Evolutionary conservation across 2,113 vertebrate genomes (phyloP).

Genomic region (Lepus americanus): DNA sequence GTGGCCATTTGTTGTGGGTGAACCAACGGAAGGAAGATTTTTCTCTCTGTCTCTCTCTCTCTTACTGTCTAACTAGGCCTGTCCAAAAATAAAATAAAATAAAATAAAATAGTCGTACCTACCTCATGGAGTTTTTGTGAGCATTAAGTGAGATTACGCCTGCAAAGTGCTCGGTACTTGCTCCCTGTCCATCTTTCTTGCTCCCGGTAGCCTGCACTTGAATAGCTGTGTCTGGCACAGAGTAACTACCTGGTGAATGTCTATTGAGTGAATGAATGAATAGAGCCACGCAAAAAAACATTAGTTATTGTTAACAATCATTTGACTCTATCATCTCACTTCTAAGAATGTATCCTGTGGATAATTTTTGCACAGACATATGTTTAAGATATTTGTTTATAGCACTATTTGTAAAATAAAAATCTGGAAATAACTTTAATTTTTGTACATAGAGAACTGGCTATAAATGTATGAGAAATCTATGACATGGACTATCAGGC

Average conservation of each 20-base stretch:
- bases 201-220: neutral
- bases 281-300: neutral
- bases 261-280: neutral
- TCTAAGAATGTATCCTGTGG: neutral
- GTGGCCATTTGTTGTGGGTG: no score
- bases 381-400: neutral
- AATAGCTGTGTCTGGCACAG: neutral
- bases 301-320: neutral
- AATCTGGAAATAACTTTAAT: neutral
- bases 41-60: no score
- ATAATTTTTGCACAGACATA: neutral
- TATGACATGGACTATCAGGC: neutral
- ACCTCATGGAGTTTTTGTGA: neutral
- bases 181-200: neutral
- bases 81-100: no score
- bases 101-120: no score
- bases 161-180: neutral
- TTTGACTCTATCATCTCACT: neutral
- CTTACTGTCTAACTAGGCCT: no score
- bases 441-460: neutral
- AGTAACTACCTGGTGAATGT: neutral
- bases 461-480: neutral
- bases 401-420: neutral
- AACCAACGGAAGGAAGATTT: no score
- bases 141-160: neutral